Base-by-base conservation (phyloP, 2,888 invertebrate genomes). In the Sphaerophoria taeniata region DNA sequence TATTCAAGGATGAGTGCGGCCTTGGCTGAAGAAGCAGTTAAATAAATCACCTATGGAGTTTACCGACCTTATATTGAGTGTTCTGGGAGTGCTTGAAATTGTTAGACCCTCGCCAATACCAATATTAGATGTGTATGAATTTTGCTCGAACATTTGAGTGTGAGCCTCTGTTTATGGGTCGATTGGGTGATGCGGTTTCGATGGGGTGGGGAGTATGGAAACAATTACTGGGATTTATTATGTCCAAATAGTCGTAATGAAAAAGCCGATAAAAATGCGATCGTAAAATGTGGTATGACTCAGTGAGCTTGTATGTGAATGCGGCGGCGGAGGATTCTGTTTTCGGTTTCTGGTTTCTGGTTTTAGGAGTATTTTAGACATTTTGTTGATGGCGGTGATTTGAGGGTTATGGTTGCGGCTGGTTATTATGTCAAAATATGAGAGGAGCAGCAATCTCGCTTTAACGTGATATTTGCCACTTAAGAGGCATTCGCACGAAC, bases 211-310 rank as follows among this genome's bases (percentile, higher is more conserved):
- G 2, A 4, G 60, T 39, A 12, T 69, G 84, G 80, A 84, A 80
- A 80, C 84, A 84, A 84, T 84, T 84, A 75, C 71, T 72, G 56
- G 79, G 75, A 84, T 80, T 84, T 84, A 80, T 80, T 80, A 69
- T 60, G 34, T 79, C 75, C 71, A 80, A 79, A 80, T 74, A 65
- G 70, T 33, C 60, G 83, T 70, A 78, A 83, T 83, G 78, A 83
- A 83, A 83, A 83, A 74, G 83, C 71, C 83, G 78, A 78, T 78
- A n/a, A 78, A 78, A 83, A 78, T 84, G 75, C 65, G 60, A 75
- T 75, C 80, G 75, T 79, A 75, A 80, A 67, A 72, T 72, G 61
- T 75, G n/a, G 79, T 71, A 55, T 75, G 80, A 61, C 61, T 75
- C 79, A 84, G 60, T 79, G 79, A 61, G 56, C 61, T 9, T 60